phyloP scores from a whole-genome alignment of 35 echinoderm and acorn worm species.

The Ophioderma brevispina region DNA sequence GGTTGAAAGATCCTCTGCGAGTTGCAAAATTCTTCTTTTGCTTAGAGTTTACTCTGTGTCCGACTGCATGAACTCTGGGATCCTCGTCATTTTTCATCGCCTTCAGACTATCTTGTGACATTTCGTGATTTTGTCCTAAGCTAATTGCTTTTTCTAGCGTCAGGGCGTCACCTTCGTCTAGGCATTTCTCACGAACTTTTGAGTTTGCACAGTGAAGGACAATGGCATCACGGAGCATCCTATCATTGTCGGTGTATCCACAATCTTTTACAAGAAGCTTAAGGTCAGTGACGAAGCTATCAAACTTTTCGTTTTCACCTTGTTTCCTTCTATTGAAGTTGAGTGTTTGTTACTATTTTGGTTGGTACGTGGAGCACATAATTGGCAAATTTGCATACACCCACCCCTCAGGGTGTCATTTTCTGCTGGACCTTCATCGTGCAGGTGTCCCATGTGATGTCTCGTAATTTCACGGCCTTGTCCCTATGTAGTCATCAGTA shows the following conservation, averaged over 20 bases:
- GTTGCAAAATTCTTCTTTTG: too few relatives aligned
- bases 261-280: slow-evolving; percentile 72
- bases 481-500: slow-evolving; percentile 39
- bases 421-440: not conserved
- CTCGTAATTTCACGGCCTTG: slow-evolving; percentile 47
- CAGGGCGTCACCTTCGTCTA: slow-evolving; percentile 51
- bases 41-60: too few relatives aligned
- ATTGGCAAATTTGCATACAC: slow-evolving; percentile 21
- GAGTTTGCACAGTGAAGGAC: slow-evolving; percentile 15
- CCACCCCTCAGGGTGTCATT: not conserved
- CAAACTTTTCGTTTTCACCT: slow-evolving; percentile 75
- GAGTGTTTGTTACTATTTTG: slow-evolving; percentile 44
- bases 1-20: too few relatives aligned
- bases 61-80: too few relatives aligned
- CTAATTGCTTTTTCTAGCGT: slow-evolving; percentile 33
- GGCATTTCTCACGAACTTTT: slow-evolving; percentile 63
- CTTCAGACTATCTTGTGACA: not conserved
- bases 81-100: not conserved
- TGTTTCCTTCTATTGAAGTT: slow-evolving; percentile 65
- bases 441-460: slow-evolving; percentile 30
- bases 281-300: slow-evolving; percentile 72
- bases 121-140: slow-evolving; percentile 27
- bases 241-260: slow-evolving; percentile 49
- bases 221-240: slow-evolving; percentile 68
- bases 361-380: slow-evolving; percentile 51